Base-by-base conservation (phyloP, 2,113 vertebrate genomes). In the Neolamprologus longior region DNA sequence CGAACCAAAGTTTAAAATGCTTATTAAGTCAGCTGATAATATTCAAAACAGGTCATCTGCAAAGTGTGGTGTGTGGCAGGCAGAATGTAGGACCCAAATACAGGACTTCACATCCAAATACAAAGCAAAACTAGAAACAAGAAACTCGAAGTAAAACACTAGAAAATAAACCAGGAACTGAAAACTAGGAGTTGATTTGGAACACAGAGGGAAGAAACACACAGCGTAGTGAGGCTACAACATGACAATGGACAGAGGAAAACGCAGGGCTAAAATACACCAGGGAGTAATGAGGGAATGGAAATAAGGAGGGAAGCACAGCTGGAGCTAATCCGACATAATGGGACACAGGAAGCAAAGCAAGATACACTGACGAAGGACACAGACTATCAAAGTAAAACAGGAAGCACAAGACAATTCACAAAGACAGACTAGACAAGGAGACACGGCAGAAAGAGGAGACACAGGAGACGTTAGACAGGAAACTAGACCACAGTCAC, bases 161-260 rank as follows among this genome's bases (percentile, higher is more conserved):
- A 58, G 26, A 58, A 58, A 58, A 58, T 58, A 58, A 31, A 58
- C 14, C 26, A 61, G 26, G 14, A 61, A 61, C 26, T 17, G 14
- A 61, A 61, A 61, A 35, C 31, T 35, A 63, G 58, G 17, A n/a
- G 17, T 35, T 35, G 31, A 2, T 35, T 35, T 63, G 58, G 9
- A 63, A 12, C 4, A 63, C 31, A 35, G 31, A n/a, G 9, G 58
- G 31, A 35, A 12, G 1, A n/a, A 35, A 63, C 58, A 12, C 58
- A 63, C 17, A 63, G 2, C 1, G 0, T 35, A n/a, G 6, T 12
- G 17, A 63, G 28, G 15, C 1, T 1, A 33, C 9, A 4, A 28
- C 7, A 0, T 28, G 1, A 58, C 13, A 58, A 58, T 58, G 26
- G 13, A 15, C 5, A 58, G 24, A 61, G 8, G 28, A 61, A 19